These are phyloP conservation scores for Scalopus aquaticus DNA, from an alignment of 2,113 vertebrate species.

Conservation along the genomic window DNA sequence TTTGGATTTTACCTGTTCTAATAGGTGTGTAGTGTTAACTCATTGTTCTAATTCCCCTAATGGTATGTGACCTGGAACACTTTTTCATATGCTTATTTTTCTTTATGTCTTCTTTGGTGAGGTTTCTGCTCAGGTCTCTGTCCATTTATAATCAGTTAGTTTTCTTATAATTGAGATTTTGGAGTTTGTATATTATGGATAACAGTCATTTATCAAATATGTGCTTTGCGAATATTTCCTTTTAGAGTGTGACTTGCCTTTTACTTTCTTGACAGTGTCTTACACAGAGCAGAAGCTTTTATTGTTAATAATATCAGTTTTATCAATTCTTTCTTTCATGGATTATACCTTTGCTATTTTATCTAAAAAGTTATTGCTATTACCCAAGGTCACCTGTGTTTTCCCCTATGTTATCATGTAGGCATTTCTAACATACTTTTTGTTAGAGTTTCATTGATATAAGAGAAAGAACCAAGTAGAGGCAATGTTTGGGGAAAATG, in stretches of 20 bases:
- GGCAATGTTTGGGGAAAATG: background rate
- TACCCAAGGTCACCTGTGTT: background rate
- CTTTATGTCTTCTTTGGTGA: background rate
- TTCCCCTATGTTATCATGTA: background rate
- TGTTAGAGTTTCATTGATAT: background rate
- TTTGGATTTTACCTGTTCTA: background rate
- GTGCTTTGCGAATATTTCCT: background rate
- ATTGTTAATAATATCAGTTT: background rate
- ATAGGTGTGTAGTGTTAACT: background rate
- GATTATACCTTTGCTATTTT: background rate
- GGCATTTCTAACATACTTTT: background rate
- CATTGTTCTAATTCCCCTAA: background rate
- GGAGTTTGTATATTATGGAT: background rate
- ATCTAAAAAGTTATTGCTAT: background rate
- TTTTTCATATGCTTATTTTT: background rate
- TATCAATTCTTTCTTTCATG: background rate
- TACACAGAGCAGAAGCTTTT: background rate
- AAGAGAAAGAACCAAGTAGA: background rate
- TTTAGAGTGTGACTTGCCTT: background rate
- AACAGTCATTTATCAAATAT: background rate
- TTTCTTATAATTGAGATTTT: background rate
- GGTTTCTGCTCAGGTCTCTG: background rate
- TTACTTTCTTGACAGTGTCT: background rate
- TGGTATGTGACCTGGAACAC: background rate
- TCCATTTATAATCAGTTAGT: background rate